Evolutionary conservation across 2,113 vertebrate species (phyloP), one percentile per base, ranked within the genome.

Genomic region (Piprites chloris): DNA sequence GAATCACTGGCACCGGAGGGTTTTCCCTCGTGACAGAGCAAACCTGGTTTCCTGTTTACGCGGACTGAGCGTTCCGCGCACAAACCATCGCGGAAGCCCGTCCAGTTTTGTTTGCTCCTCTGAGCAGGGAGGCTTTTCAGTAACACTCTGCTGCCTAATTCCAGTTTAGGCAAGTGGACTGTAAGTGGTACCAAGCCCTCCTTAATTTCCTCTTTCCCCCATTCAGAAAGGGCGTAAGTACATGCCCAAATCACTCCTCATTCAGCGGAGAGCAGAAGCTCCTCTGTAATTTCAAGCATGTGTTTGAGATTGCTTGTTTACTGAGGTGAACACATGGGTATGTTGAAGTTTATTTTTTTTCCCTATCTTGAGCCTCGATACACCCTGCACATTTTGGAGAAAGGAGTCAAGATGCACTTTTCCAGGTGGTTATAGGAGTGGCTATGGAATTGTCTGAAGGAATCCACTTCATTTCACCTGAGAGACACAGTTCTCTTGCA

Each of bases 31-130:
- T 76, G 87, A 65, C 77, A 42, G 16, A 37, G 67, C 78, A 71
- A 83, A 62, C 24, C 37, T 5, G 1, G 11, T 41, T 96, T 88
- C 75, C 90, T 95, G 77, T 91, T 93, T 42, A 10, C 9, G 1
- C 0, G n/a, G 35, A 23, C 11, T 0, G 2, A 49, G 58, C 0
- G 1, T 41, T 87, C 61, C 9, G 6, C 4, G 33, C 14, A 3
- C 6, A 58, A 82, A 33, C 27, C 4, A 1, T 65, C 0, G 0
- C 0, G 8, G 72, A 28, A 75, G 46, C 41, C 20, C 4, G 18
- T 33, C 32, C 20, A 3, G 58, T 59, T 59, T 26, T 5, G 62
- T 22, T 41, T 12, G 0, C n/a, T 20, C 26, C 42, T 62, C 7
- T 8, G 71, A 89, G 49, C 62, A 41, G 26, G 41, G 39, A 56